Evolutionary conservation across 2,797 vertebrate species (phyloP), one percentile per base, ranked within the genome.

Genomic region (Sphenopsis melanotis): DNA sequence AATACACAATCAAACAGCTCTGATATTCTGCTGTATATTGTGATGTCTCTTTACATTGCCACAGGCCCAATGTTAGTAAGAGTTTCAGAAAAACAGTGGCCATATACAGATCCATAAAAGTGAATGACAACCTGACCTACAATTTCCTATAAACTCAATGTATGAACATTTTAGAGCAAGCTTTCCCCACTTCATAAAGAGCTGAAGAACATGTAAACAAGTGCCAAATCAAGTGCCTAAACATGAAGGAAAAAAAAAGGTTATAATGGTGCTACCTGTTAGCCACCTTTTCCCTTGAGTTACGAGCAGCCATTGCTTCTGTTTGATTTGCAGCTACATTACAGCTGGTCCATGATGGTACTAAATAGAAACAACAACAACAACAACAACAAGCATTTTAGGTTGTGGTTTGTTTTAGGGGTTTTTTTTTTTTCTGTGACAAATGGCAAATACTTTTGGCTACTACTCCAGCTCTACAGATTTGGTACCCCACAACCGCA

Each of bases 291-390:
- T 98, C 98, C 87, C 98, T 98, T 20, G 98, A 95, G 84, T 95
- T 98, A 82, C 36, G 80, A 91, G 96, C 97, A 76, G 96, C 59
- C 46, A 93, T 95, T 37, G 98, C 93, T 80, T 98, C 98, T 6
- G 81, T 81, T 30, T 92, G 94, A 36, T 84, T 90, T 74, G 96
- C 93, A 83, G 23, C 92, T 46, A 76, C 60, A 52, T 94, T 94
- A 65, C 87, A 91, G 80, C 93, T 97, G 86, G 97, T 97, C 99
- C 99, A 99, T 11, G 98, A 98, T 17, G 98, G 96, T n/a, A 99
- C 99, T 99, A 96, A 96, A 80, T 5, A 81, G 91, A 97, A 95
- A 74, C 36, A 97, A 93, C 13, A 18, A 50, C 10, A 63, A 50
- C 10, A 63, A 70, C 9, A 11, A 5, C 27, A 37, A 4, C 44